These are phyloP conservation scores for Eulithis prunata DNA, from an alignment of 2,888 invertebrate genomes.

Conservation along the genomic window DNA sequence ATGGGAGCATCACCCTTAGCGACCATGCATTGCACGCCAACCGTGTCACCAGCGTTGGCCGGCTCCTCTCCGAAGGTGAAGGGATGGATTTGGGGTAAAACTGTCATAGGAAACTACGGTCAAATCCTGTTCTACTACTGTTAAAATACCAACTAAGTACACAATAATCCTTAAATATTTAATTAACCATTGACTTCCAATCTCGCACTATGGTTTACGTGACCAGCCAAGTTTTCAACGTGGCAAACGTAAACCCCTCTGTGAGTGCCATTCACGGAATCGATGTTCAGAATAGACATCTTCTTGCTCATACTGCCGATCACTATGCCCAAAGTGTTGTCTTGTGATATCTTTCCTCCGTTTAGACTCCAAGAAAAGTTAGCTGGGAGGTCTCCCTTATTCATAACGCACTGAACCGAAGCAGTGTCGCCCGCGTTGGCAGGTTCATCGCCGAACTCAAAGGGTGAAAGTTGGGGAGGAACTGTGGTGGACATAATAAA, in stretches of 20 bases:
- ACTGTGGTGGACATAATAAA: constrained; percentile 76
- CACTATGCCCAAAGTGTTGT: constrained; percentile 83
- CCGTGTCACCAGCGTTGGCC: constrained; percentile 90
- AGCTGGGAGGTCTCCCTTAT: constrained; percentile 92
- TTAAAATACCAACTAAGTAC: constrained; percentile 26
- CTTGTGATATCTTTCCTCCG: constrained; percentile 79
- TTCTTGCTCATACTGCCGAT: constrained; percentile 86
- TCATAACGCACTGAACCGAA: constrained; percentile 89
- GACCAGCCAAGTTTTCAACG: constrained; percentile 88
- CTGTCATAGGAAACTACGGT: constrained; percentile 64
- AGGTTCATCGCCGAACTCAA: constrained; percentile 87
- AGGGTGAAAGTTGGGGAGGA: constrained; percentile 87
- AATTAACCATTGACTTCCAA: constrained; percentile 89
- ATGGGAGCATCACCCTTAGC: constrained; percentile 92
- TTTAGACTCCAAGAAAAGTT: constrained; percentile 89
- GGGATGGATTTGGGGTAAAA: constrained; percentile 90
- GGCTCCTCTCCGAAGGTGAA: constrained; percentile 91
- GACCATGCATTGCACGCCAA: constrained; percentile 90
- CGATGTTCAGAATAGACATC: constrained; percentile 88
- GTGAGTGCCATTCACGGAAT: constrained; percentile 87
- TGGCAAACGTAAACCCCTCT: constrained; percentile 90
- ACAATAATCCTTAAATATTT: constrained; percentile 45
- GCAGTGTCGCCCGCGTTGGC: constrained; percentile 91
- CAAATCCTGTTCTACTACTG: constrained; percentile 3
- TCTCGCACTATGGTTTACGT: constrained; percentile 86